phyloP scores from a whole-genome alignment of 2,797 vertebrate species.

The Heliangelus exortis region DNA sequence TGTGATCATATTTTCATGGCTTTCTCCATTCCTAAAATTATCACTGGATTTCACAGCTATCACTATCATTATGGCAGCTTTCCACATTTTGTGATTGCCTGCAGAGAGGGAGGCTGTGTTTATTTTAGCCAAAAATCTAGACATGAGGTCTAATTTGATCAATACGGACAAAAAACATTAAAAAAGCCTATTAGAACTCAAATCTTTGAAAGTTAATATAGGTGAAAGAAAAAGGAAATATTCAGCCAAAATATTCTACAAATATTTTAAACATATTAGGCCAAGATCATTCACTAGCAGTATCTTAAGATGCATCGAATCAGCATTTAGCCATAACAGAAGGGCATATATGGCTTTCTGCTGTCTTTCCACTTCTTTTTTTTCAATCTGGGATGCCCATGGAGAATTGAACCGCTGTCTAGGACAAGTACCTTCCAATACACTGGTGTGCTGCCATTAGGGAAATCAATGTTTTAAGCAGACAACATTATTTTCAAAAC shows the following conservation, averaged over 20 bases:
- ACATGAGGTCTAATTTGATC: conserved; percentile 12
- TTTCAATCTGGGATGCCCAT: not conserved
- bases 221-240: not conserved
- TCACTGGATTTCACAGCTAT: not conserved
- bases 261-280: conserved; percentile 36
- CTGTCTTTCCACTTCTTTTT: not conserved
- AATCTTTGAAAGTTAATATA: not conserved
- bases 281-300: not conserved
- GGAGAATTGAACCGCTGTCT: not conserved
- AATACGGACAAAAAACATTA: not conserved
- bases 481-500: not conserved
- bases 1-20: not conserved
- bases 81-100: not conserved
- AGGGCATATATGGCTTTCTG: not conserved
- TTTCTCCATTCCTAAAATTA: not conserved
- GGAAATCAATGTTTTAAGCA: not conserved
- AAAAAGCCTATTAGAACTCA: not conserved
- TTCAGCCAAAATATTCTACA: not conserved
- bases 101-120: not conserved
- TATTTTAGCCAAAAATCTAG: conserved; percentile 17
- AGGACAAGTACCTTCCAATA: not conserved
- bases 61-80: not conserved
- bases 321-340: not conserved
- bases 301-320: not conserved
- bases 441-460: not conserved